phyloP scores from a whole-genome alignment of 1,140 invertebrate genomes.

The Trichonephila clavipes region DNA sequence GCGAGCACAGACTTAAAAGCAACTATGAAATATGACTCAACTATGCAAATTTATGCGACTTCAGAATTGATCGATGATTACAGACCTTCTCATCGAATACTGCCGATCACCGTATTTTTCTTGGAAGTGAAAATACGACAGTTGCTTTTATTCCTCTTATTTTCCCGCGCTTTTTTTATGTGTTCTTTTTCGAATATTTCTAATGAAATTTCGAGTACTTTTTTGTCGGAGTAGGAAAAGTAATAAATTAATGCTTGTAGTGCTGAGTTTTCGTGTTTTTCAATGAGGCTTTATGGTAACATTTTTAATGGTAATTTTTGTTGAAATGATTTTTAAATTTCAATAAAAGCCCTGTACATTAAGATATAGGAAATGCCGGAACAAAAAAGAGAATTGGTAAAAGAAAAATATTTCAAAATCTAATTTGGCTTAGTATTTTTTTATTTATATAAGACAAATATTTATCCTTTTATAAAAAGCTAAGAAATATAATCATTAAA shows the following conservation, averaged over 20 bases:
- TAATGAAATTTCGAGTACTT: slow-evolving; percentile 23
- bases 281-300: background rate
- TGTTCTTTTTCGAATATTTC: background rate
- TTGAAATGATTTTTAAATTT: background rate
- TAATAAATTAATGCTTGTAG: slow-evolving; percentile 17
- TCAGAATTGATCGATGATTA: slow-evolving; percentile 28
- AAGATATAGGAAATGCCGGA: background rate
- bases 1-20: slow-evolving; percentile 29
- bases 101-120: slow-evolving; percentile 36
- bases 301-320: background rate
- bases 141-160: background rate
- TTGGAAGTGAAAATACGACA: background rate
- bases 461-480: too few relatives aligned
- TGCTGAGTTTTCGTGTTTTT: background rate
- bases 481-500: too few relatives aligned
- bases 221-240: background rate
- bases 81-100: slow-evolving; percentile 3
- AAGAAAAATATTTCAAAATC: background rate
- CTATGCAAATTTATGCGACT: slow-evolving; percentile 60
- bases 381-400: background rate
- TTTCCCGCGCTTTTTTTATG: background rate
- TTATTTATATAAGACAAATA: too few relatives aligned
- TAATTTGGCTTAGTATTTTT: too few relatives aligned
- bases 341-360: background rate
- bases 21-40: slow-evolving; percentile 37